phyloP scores from a whole-genome alignment of 2,888 invertebrate genomes.

The Euclidia mi region DNA sequence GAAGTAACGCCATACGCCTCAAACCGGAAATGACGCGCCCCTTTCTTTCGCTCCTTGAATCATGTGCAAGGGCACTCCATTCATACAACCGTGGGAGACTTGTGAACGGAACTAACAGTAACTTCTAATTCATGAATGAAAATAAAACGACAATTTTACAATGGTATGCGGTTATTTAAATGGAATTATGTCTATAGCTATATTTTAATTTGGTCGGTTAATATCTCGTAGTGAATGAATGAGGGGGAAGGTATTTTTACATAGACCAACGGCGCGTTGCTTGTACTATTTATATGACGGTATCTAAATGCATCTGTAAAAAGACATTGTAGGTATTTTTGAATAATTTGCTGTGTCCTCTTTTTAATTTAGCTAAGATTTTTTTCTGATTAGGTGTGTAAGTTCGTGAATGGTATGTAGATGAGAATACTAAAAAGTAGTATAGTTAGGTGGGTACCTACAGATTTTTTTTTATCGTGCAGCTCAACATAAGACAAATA shows the following conservation, averaged over 20 bases:
- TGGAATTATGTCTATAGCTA: conserved; percentile 66
- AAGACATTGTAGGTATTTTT: conserved; percentile 25
- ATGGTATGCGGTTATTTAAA: conserved; percentile 65
- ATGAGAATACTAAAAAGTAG: too few species aligned
- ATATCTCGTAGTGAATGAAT: conserved; percentile 71
- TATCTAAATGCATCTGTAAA: conserved; percentile 37
- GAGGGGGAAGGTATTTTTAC: conserved; percentile 75
- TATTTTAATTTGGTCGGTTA: conserved; percentile 69
- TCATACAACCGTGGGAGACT: conserved; percentile 84
- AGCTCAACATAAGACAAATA: too few species aligned
- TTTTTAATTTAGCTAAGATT: too few species aligned
- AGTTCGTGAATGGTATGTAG: too few species aligned
- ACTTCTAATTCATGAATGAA: conserved; percentile 83
- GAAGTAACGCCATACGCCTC: conserved; percentile 84
- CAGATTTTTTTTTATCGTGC: too few species aligned
- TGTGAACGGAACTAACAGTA: conserved; percentile 74
- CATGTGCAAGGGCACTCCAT: conserved; percentile 70
- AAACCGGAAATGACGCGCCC: conserved; percentile 85
- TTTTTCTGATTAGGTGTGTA: too few species aligned
- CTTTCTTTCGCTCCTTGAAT: conserved; percentile 79
- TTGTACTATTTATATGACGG: conserved; percentile 68
- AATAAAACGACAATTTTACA: conserved; percentile 70
- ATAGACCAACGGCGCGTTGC: conserved; percentile 62
- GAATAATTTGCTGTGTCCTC: too few species aligned
- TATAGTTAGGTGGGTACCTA: too few species aligned